Evolutionary conservation across 2,797 vertebrate species (phyloP).

Genomic region (Distichodus sexfasciatus): DNA sequence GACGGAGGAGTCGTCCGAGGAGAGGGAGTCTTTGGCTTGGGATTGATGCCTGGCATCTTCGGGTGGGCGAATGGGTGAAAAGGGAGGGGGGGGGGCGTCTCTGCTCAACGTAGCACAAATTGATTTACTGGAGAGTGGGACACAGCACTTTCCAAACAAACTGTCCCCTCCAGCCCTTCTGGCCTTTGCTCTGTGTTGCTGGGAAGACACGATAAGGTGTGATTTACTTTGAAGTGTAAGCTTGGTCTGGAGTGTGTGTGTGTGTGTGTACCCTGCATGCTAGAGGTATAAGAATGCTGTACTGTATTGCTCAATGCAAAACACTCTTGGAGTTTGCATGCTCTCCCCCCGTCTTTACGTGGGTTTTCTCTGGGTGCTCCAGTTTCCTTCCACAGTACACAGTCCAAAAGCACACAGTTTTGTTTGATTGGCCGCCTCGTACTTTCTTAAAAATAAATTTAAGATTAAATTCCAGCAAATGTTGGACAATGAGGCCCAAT

Average conservation of each 20-base stretch:
- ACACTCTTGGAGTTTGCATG: not conserved
- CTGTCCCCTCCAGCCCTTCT: conserved; percentile 24
- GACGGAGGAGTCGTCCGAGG: not conserved
- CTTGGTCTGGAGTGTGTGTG: not conserved
- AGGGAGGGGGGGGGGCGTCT: conserved; percentile 17
- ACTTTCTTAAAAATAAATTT: no score
- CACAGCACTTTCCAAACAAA: conserved; percentile 33
- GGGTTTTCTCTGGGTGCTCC: no score
- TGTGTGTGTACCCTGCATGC: conserved; percentile 3
- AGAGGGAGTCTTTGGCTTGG: not conserved
- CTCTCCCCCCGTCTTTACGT: no score
- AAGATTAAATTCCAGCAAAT: no score
- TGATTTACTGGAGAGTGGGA: conserved; percentile 30
- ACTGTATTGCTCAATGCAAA: not conserved
- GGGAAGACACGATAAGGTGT: conserved; percentile 14
- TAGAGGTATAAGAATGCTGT: conserved; percentile 15
- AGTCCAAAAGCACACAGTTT: no score
- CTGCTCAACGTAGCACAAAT: conserved; percentile 3
- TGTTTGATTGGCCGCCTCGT: no score
- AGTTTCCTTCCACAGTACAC: no score
- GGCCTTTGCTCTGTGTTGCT: conserved; percentile 18
- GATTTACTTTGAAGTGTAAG: conserved; percentile 15
- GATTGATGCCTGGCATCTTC: conserved; percentile 30
- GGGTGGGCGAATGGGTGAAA: not conserved
- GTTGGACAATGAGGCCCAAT: no score